These are phyloP conservation scores for Bolinopsis microptera DNA, from an alignment of 37 sponge, comb jelly and placozoan genomes.

Conservation along the genomic window DNA sequence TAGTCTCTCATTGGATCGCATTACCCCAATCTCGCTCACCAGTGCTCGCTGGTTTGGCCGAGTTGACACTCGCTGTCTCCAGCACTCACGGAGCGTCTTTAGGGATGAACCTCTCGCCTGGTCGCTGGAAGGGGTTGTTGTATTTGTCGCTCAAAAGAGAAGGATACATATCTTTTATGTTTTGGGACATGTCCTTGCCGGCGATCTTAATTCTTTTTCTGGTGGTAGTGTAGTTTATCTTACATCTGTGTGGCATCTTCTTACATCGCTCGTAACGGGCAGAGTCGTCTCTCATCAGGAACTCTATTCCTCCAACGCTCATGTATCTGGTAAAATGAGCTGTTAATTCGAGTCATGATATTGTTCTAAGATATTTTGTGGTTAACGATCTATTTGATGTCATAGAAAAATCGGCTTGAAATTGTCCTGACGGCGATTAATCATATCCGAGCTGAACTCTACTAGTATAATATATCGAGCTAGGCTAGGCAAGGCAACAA, in stretches of 20 bases:
- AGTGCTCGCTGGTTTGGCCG: too few relatives aligned
- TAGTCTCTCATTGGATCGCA: too few relatives aligned
- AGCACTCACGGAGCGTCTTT: neutral
- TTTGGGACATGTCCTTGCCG: neutral
- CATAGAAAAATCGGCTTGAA: too few relatives aligned
- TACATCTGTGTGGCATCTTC: neutral
- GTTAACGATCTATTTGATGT: too few relatives aligned
- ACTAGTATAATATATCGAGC: too few relatives aligned
- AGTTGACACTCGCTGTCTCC: too few relatives aligned
- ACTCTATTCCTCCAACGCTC: neutral
- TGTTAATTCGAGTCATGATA: too few relatives aligned
- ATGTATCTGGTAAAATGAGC: neutral
- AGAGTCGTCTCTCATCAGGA: neutral
- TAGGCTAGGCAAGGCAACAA: too few relatives aligned
- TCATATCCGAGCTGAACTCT: too few relatives aligned
- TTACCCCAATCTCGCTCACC: neutral
- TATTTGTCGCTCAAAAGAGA: neutral
- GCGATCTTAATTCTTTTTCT: neutral
- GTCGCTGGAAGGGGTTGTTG: neutral
- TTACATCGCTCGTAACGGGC: neutral
- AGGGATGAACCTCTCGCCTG: neutral
- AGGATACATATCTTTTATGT: neutral
- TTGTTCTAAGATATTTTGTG: too few relatives aligned
- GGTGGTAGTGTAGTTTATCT: neutral
- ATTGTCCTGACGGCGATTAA: too few relatives aligned